Evolutionary conservation across 2,888 invertebrate genomes (phyloP), one percentile per base, ranked within the genome.

Genomic region (Drosophila colorata): DNA sequence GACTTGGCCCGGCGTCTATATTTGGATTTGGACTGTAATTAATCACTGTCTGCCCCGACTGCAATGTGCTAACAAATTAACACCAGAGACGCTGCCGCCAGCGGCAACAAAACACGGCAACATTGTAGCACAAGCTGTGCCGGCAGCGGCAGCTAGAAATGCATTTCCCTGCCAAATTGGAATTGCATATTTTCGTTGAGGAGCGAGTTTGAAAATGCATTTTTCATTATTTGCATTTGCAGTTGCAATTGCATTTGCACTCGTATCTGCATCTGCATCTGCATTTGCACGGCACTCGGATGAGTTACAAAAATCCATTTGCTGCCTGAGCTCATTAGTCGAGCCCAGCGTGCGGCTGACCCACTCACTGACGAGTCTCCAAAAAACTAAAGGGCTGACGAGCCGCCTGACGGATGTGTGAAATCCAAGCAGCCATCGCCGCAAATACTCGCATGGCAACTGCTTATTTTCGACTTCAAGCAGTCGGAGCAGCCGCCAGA

Each of bases 11-110:
- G 57, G 55, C 60, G 52, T 64, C 47, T 74, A 79, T 79, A 76
- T 79, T 76, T 53, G 55, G 59, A 47, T 33, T n/a, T 28, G 31
- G 61, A 56, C 53, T 78, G 86, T 79, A 86, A 86, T 86, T 86
- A 86, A 86, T 86, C 85, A 86, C 86, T 86, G 85, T 83, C 85
- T 83, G 80, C 74, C 78, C 57, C 49, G 75, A 58, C 71, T 55
- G 83, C 87, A 80, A 70, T 78, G 87, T 85, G 85, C 85, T 85
- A 85, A 85, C 85, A 85, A 85, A 85, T 85, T 85, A 85, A 87
- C 87, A 87, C 85, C 72, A 80, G 47, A 66, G 60, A 66, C 55
- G 66, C 38, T 51, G 51, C 23, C 51, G 53, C 49, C 35, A 37
- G 47, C 14, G 55, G 74, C 80, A 82, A 82, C 80, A 83, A 81